Conservation (phyloP, 2,797 vertebrate species). For the Trichosurus vulpecula region DNA sequence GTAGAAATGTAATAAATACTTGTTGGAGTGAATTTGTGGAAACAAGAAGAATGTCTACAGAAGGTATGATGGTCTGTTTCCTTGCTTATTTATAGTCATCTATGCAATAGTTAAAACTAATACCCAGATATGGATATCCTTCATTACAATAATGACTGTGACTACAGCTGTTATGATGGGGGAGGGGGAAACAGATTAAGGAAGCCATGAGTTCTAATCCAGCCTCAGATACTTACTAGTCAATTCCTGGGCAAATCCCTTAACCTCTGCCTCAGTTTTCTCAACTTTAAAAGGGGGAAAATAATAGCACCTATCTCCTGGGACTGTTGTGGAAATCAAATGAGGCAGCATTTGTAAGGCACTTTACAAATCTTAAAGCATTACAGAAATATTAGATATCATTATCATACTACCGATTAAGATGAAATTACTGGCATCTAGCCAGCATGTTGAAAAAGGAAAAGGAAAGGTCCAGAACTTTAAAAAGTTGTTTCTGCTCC, state of each 20-base stretch:
- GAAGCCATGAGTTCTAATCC: not conserved
- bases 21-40: not conserved
- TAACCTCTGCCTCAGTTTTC: not conserved
- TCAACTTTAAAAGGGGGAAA: not conserved
- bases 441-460: not conserved
- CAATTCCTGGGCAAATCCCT: not conserved
- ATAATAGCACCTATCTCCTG: not conserved
- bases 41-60: not conserved
- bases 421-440: not conserved
- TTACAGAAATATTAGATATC: not conserved
- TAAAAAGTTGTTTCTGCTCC: not conserved
- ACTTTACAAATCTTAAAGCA: not conserved
- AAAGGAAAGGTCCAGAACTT: not conserved
- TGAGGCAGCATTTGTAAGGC: not conserved
- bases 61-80: not conserved
- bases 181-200: not conserved
- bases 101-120: not conserved
- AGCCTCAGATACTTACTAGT: not conserved
- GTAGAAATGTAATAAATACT: not conserved
- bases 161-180: fast-evolving
- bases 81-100: not conserved
- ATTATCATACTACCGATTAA: not conserved
- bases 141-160: not conserved
- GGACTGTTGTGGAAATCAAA: not conserved
- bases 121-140: not conserved